Percentiles rank a stretch among this genome's conserved stretches.
Evolutionary conservation across 1,140 invertebrate species (phyloP).

Genomic region (Brachionus manjavacas): DNA sequence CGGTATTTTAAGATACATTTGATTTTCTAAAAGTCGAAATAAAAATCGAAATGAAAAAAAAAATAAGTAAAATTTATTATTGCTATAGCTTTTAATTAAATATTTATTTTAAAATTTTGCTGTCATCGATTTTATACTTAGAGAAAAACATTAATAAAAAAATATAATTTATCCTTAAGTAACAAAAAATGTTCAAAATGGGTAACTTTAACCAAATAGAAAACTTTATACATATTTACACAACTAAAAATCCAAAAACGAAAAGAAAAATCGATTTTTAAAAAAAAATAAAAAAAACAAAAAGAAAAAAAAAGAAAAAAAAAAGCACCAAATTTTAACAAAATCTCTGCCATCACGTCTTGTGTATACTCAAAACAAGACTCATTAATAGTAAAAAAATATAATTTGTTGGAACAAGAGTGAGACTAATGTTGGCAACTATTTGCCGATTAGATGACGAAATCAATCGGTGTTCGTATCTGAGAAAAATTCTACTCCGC

Average conservation of each 20-base stretch:
- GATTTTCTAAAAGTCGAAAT: background rate
- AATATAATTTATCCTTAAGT: conserved; percentile 6
- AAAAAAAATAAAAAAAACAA: background rate
- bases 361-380: background rate
- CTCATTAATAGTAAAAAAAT: background rate
- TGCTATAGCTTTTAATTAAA: background rate
- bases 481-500: background rate
- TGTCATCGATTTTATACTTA: background rate
- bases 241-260: background rate
- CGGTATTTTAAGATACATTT: background rate
- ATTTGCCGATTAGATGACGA: conserved; percentile 14
- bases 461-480: background rate
- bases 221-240: background rate
- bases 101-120: background rate
- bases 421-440: background rate
- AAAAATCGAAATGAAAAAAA: background rate
- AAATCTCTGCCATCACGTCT: background rate
- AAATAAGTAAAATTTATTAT: background rate
- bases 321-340: background rate
- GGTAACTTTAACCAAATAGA: background rate
- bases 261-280: background rate
- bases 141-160: conserved; percentile 2
- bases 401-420: background rate
- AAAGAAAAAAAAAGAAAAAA: background rate
- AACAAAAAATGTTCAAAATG: background rate